Conservation (phyloP, 1,140 invertebrate species). For the Saccostrea cuccullata region DNA sequence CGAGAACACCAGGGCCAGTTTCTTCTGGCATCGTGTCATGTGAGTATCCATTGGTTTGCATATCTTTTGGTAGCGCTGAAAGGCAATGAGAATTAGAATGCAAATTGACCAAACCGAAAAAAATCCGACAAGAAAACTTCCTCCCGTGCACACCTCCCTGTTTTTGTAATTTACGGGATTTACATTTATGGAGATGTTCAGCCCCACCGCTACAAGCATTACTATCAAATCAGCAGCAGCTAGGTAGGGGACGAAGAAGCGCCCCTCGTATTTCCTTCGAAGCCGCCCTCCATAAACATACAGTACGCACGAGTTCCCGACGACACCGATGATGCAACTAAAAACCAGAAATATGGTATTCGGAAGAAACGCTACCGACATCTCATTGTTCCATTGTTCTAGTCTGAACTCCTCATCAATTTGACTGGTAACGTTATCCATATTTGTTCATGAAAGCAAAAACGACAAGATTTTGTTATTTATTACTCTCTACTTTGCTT, state of each 20-base stretch:
- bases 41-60: conserved; percentile 47
- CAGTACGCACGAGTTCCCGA: conserved; percentile 11
- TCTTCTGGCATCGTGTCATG: conserved; percentile 39
- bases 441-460: too few species aligned
- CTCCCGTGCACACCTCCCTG: conserved; percentile 27
- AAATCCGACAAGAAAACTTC: conserved; percentile 25
- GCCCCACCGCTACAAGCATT: not conserved
- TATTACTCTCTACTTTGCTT: too few species aligned
- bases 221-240: conserved; percentile 20
- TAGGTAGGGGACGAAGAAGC: conserved; percentile 39
- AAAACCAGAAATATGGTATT: conserved; percentile 8
- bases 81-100: conserved; percentile 44
- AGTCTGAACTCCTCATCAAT: too few species aligned
- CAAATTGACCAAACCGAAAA: not conserved
- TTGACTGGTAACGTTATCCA: too few species aligned
- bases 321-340: conserved; percentile 16
- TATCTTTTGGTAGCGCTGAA: conserved; percentile 47
- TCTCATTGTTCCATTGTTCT: not conserved
- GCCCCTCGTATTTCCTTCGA: not conserved
- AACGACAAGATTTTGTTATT: too few species aligned
- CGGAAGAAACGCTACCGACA: not conserved
- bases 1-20: conserved; percentile 28
- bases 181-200: conserved; percentile 26
- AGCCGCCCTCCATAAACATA: conserved; percentile 37
- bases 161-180: conserved; percentile 40